Conservation (phyloP, 2,888 invertebrate species). For the Cinara cedri region DNA sequence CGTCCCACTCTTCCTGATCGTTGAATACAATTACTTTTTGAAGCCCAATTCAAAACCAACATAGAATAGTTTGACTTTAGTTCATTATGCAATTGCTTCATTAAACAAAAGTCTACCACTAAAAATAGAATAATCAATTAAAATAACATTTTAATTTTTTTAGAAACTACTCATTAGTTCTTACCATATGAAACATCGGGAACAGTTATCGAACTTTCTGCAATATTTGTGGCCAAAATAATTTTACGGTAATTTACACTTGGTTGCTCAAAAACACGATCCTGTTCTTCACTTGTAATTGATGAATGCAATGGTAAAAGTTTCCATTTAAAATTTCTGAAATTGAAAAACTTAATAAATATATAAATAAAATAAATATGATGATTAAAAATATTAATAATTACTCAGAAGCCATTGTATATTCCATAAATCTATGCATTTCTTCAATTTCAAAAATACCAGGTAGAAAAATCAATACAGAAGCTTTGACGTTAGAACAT, state of each 20-base stretch:
- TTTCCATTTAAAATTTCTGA: constrained; percentile 58
- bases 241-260: constrained; percentile 76
- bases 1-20: constrained; percentile 90
- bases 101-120: constrained; percentile 95
- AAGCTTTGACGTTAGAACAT: constrained; percentile 62
- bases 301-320: constrained; percentile 72
- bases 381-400: not conserved
- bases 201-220: constrained; percentile 90
- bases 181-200: constrained; percentile 84
- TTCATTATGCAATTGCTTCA: constrained; percentile 81
- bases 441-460: constrained; percentile 85
- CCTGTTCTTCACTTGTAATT: constrained; percentile 79
- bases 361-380: too few relatives aligned
- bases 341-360: not conserved
- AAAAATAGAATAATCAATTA: constrained; percentile 60
- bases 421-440: constrained; percentile 62
- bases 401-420: constrained; percentile 22
- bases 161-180: constrained; percentile 46
- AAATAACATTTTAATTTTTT: not conserved
- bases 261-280: constrained; percentile 69
- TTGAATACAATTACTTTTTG: constrained; percentile 87
- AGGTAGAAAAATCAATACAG: constrained; percentile 88
- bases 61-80: constrained; percentile 77
- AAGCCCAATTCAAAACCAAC: constrained; percentile 84
- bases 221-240: constrained; percentile 88